phyloP scores from a whole-genome alignment of 2,888 invertebrate species.

The Drosophila anomelani region DNA sequence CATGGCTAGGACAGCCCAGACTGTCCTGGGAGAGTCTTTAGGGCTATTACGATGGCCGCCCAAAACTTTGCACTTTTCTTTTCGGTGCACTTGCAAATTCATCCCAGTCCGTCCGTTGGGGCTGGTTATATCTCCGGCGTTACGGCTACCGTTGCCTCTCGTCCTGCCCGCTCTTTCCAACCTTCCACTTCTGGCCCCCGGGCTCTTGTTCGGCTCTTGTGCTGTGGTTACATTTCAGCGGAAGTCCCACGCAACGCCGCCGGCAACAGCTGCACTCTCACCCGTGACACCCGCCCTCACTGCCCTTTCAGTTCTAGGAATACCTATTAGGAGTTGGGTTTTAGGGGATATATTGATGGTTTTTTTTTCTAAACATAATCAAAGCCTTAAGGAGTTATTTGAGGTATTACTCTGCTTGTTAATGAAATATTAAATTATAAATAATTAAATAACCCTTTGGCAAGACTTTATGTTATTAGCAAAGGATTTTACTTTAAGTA shows the following conservation, averaged over 20 bases:
- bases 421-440: background rate
- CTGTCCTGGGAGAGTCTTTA: conserved; percentile 12
- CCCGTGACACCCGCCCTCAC: background rate
- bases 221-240: conserved; percentile 79
- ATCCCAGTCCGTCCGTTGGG: conserved; percentile 37
- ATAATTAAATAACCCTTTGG: background rate
- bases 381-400: background rate
- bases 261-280: conserved; percentile 74
- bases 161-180: background rate
- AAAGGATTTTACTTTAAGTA: background rate
- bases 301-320: conserved; percentile 5
- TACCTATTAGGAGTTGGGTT: background rate
- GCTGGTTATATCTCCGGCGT: conserved; percentile 54
- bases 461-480: background rate
- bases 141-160: conserved; percentile 22
- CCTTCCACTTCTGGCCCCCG: background rate
- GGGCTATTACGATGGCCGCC: conserved; percentile 13
- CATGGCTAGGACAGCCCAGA: background rate
- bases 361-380: background rate
- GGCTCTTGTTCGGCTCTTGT: conserved; percentile 35
- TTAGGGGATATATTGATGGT: background rate
- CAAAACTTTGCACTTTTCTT: conserved; percentile 19
- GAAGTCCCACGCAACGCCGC: conserved; percentile 78
- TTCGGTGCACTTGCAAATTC: conserved; percentile 64
- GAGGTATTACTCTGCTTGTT: background rate